Evolutionary conservation across 2,113 vertebrate species (phyloP).

Genomic region (Apodemus sylvaticus): DNA sequence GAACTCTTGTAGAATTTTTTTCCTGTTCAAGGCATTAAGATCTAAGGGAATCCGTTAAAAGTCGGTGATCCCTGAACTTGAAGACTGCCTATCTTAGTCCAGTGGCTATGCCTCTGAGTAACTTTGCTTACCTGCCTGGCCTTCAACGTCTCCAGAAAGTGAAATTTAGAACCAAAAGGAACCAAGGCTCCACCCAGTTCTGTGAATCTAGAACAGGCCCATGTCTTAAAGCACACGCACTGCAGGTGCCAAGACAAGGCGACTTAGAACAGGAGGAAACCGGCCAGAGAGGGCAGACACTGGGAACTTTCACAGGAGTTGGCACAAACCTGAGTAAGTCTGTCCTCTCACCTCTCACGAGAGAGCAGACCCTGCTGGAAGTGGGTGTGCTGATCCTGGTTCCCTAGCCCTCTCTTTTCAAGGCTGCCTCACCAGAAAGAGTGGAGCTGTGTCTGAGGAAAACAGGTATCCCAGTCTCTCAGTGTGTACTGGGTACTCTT

Average conservation of each 20-base stretch:
- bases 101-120: not conserved
- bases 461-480: not conserved
- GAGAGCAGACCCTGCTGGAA: not conserved
- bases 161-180: not conserved
- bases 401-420: not conserved
- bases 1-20: not conserved
- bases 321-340: not conserved
- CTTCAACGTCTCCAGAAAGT: not conserved
- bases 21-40: not conserved
- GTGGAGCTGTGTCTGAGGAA: not conserved
- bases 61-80: not conserved
- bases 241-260: not conserved
- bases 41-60: not conserved
- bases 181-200: not conserved
- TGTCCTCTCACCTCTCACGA: not conserved
- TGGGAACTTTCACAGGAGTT: not conserved
- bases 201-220: slow-evolving; percentile 15
- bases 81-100: not conserved
- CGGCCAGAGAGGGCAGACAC: not conserved
- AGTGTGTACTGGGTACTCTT: rapidly evolving
- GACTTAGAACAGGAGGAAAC: not conserved
- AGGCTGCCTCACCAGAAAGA: not conserved
- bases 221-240: not conserved
- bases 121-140: not conserved
- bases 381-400: not conserved